Percentiles rank a stretch among this genome's conserved stretches.
phyloP scores from a whole-genome alignment of 2,888 invertebrate genomes.

The Lacanobia wlatinum region DNA sequence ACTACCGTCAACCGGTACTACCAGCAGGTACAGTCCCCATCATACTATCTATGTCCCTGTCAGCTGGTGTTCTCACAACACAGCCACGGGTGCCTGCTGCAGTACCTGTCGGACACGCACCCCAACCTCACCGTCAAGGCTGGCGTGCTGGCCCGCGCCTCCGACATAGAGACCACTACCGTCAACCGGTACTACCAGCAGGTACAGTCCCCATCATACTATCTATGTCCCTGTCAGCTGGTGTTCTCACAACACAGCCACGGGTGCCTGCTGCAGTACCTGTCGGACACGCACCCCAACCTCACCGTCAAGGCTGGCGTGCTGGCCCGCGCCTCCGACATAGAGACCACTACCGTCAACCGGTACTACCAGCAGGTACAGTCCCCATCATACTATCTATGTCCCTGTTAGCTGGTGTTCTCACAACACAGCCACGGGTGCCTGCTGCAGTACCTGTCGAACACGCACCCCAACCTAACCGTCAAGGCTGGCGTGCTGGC shows the following conservation, averaged over 20 bases:
- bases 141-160: conserved; percentile 96
- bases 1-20: conserved; percentile 96
- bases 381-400: too few relatives aligned
- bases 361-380: conserved; percentile 95
- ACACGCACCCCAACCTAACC: conserved; percentile 95
- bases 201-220: conserved; percentile 74
- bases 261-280: conserved; percentile 97
- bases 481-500: conserved; percentile 98
- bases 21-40: conserved; percentile 91
- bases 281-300: conserved; percentile 95
- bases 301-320: conserved; percentile 98
- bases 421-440: conserved; percentile 97
- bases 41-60: too few relatives aligned
- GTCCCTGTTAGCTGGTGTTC: conserved; percentile 92
- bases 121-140: conserved; percentile 97
- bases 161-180: conserved; percentile 98
- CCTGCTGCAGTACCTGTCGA: conserved; percentile 96
- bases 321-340: conserved; percentile 96
- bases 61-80: conserved; percentile 96
- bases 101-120: conserved; percentile 96
- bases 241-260: conserved; percentile 96
- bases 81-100: conserved; percentile 96
- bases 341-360: conserved; percentile 97
- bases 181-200: conserved; percentile 96
- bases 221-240: conserved; percentile 80